These are phyloP conservation scores for Lepas anatifera DNA, from an alignment of 2,888 invertebrate species.

Conservation along the genomic window DNA sequence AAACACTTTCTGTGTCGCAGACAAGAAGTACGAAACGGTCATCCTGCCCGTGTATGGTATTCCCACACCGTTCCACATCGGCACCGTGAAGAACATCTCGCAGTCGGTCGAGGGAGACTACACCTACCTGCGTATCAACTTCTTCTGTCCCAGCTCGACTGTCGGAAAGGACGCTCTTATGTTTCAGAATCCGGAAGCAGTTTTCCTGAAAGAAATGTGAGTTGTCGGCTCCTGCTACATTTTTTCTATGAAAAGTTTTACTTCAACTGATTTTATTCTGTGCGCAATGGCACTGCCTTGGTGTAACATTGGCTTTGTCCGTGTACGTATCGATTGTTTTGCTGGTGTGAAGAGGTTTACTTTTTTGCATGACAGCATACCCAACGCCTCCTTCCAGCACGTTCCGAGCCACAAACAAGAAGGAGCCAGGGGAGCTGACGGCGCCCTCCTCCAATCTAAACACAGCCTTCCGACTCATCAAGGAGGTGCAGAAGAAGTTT, in stretches of 20 bases:
- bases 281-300: too few relatives aligned
- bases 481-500: constrained; percentile 97
- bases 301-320: too few relatives aligned
- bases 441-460: constrained; percentile 92
- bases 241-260: too few relatives aligned
- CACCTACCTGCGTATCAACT: constrained; percentile 93
- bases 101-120: constrained; percentile 98
- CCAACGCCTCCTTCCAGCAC: constrained; percentile 53
- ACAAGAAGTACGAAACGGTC: constrained; percentile 95
- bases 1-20: constrained; percentile 40
- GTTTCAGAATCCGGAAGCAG: constrained; percentile 89
- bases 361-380: too few relatives aligned
- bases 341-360: too few relatives aligned
- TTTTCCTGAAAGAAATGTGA: constrained; percentile 95
- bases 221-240: too few relatives aligned
- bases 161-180: constrained; percentile 82
- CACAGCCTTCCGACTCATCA: constrained; percentile 93
- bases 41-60: constrained; percentile 93
- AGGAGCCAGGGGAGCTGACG: constrained; percentile 88
- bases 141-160: constrained; percentile 95
- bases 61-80: constrained; percentile 96
- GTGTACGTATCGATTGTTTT: too few relatives aligned
- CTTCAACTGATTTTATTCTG: too few relatives aligned
- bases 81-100: constrained; percentile 96
- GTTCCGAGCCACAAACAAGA: constrained; percentile 91